Percentiles rank a stretch among this genome's conserved stretches.
Evolutionary conservation across 1,140 invertebrate species (phyloP).

Genomic region (Aphis gossypii): DNA sequence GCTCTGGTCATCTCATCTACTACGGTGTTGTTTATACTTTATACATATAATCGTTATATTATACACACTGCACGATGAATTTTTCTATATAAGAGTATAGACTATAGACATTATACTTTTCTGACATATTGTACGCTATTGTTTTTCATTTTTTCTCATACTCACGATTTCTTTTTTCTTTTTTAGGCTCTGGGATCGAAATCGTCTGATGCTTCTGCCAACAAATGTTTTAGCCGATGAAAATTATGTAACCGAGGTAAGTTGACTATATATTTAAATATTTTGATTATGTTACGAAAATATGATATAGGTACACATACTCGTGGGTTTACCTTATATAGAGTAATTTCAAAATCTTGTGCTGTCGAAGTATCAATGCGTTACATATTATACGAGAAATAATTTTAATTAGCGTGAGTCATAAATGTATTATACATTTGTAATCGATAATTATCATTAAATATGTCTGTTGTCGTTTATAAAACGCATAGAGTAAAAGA

Average conservation of each 20-base stretch:
- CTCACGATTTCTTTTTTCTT: background rate
- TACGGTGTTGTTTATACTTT: background rate
- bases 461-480: background rate
- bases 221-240: slow-evolving; percentile 54
- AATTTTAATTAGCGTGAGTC: background rate
- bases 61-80: background rate
- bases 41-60: background rate
- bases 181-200: slow-evolving; percentile 51
- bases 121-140: background rate
- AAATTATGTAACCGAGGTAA: slow-evolving; percentile 57
- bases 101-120: background rate
- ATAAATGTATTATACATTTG: background rate
- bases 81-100: background rate
- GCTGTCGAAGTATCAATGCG: no score
- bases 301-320: background rate
- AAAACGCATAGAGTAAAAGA: background rate
- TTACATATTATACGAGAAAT: background rate
- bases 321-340: background rate
- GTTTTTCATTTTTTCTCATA: background rate
- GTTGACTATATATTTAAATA: background rate
- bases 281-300: background rate
- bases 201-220: slow-evolving; percentile 58
- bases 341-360: background rate
- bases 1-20: background rate
- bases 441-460: background rate